Base-by-base conservation (phyloP, 1,140 invertebrate genomes). In the Diploscapter pachys region DNA sequence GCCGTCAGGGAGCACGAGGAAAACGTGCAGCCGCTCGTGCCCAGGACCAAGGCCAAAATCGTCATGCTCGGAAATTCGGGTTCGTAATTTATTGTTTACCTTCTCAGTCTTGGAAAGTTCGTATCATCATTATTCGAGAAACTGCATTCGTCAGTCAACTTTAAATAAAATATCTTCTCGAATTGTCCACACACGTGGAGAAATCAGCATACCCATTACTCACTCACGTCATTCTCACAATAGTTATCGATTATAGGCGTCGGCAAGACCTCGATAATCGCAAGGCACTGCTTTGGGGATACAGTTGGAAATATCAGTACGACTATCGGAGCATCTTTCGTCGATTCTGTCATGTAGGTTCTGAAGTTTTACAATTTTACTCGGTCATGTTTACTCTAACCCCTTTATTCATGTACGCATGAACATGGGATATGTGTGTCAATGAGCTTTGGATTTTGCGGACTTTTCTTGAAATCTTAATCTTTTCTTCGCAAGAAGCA, bases 261-360 rank as follows among this genome's bases (percentile, higher is more conserved):
- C 48, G 77, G 77, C 31, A 78, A 78, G 64, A 78, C 77, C 48
- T 75, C 72, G 3, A 71, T 78, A 4, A 73, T 75, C 31, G 75
- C 71, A 52, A 62, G 73, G 48, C 73, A 78, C 69, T 57, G 63
- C 9, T 76, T 63, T 54, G 64, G 63, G 56, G 68, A 54, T 9
- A 63, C 65, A 0, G 66, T 65, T 48, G 50, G 49, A 53, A 67
- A 51, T 31, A 51, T 76, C 52, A 63, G 66, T n/a, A 71, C 77
- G 48, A 75, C 78, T 8, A 77, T 77, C 69, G 75, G 75, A 74
- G 71, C 75, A n/a, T 73, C 65, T 13, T 77, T 76, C 49, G 56
- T 67, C 5, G 11, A 61, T 71, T 71, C 63, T 76, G 74, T 70
- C 63, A 64, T 63, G 54, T 62, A 50, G 5, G 48, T 11, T 62